These are phyloP conservation scores for Entomobrya proxima DNA, from an alignment of 2,888 invertebrate species.

Conservation along the genomic window DNA sequence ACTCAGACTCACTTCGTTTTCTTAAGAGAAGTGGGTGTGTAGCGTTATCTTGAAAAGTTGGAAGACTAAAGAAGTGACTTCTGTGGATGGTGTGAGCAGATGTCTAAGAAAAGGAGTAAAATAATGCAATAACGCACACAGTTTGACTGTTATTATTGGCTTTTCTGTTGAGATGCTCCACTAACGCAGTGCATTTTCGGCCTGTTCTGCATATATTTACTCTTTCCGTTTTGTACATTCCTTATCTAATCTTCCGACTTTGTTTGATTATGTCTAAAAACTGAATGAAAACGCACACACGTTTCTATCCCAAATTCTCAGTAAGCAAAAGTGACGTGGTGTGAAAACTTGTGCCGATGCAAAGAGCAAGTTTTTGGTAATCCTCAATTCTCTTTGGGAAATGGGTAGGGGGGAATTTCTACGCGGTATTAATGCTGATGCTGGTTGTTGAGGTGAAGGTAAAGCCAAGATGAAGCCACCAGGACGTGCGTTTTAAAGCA, in stretches of 20 bases:
- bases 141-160: slow-evolving; percentile 31
- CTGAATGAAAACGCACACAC: not conserved
- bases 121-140: not conserved
- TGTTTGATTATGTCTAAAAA: too few relatives aligned
- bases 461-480: not conserved
- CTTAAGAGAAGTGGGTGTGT: not conserved
- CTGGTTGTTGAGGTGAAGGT: slow-evolving; percentile 5
- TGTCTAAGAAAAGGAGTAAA: not conserved
- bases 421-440: not conserved
- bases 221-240: too few relatives aligned
- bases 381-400: slow-evolving; percentile 22
- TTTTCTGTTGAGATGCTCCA: not conserved
- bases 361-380: not conserved
- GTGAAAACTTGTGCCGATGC: not conserved
- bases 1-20: not conserved
- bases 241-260: slow-evolving; percentile 12
- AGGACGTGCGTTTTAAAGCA: not conserved
- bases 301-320: not conserved
- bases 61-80: not conserved
- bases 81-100: slow-evolving; percentile 5
- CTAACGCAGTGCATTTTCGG: not conserved
- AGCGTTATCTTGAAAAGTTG: not conserved
- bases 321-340: slow-evolving; percentile 2
- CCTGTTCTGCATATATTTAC: not conserved
- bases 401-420: not conserved